A percentile compares a stretch with the other conserved stretches of the same genome.
phyloP scores from a whole-genome alignment of 2,888 invertebrate genomes.

The Palloptera scutellata region DNA sequence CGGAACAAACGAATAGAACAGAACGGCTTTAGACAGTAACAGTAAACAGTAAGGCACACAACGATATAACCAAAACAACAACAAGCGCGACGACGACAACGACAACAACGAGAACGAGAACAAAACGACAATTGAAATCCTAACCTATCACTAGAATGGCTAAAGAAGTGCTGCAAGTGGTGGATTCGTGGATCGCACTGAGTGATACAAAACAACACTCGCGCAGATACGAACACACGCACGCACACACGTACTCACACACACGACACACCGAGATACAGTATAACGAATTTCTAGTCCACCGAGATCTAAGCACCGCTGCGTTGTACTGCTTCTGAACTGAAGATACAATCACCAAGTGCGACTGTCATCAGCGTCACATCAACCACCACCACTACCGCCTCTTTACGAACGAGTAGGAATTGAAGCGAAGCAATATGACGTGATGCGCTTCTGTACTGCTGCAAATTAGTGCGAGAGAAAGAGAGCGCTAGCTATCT shows the following conservation, averaged over 20 bases:
- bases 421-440: not conserved
- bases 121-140: slow-evolving; percentile 45
- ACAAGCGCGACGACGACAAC: slow-evolving; percentile 26
- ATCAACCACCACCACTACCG: slow-evolving; percentile 36
- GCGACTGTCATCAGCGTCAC: slow-evolving; percentile 47
- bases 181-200: slow-evolving; percentile 37
- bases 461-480: slow-evolving; percentile 7
- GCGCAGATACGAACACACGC: slow-evolving; percentile 24
- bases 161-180: slow-evolving; percentile 11
- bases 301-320: slow-evolving; percentile 43
- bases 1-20: slow-evolving; percentile 28
- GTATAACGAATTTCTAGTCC: slow-evolving; percentile 40
- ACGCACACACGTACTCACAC: slow-evolving; percentile 16
- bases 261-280: slow-evolving; percentile 12
- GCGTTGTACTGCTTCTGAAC: slow-evolving; percentile 17
- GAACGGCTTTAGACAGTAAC: slow-evolving; percentile 18
- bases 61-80: slow-evolving; percentile 12
- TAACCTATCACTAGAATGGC: slow-evolving; percentile 46
- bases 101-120: slow-evolving; percentile 6
- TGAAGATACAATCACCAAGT: not conserved
- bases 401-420: not conserved
- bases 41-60: slow-evolving; percentile 2
- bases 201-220: slow-evolving; percentile 8
- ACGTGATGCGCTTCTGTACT: slow-evolving; percentile 1
- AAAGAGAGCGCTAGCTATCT: slow-evolving; percentile 8